Evolutionary conservation across 2,113 vertebrate species (phyloP), one percentile per base, ranked within the genome.

Genomic region (Serilophus lunatus): DNA sequence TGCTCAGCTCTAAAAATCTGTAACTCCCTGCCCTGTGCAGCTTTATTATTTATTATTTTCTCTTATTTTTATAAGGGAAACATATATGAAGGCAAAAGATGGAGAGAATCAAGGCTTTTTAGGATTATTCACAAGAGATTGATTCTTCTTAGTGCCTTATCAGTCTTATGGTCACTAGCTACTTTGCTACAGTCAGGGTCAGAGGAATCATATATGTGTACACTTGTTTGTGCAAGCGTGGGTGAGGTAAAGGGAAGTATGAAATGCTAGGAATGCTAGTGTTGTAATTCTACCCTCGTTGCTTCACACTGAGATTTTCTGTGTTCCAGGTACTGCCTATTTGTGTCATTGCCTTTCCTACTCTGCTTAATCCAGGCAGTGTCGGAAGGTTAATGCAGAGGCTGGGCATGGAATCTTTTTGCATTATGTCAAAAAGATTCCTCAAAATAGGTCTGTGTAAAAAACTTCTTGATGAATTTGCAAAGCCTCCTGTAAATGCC

Each of bases 401-500:
- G 53, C 28, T 80, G 82, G 79, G 57, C 49, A 88, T 10, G 76
- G 88, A 93, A 81, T 74, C 65, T 54, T 94, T 91, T 57, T 81
- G 35, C 29, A 54, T 88, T 75, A 78, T 75, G 57, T 42, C 74
- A 84, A 84, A 74, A 96, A 87, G 86, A 86, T 84, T 91, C 35
- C 70, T 74, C 7, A 51, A 95, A 95, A 93, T 80, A 88, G 6
- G 38, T 60, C 82, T 45, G 53, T 31, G 49, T 35, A 78, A 71
- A 95, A 85, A 90, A 85, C 25, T 82, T 94, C 3, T 6, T 68
- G 78, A 92, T 79, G 82, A 95, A 96, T 97, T 96, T 88, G 88
- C 60, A 95, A 94, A 97, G 80, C 50, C 82, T 95, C 74, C 76
- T 95, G 61, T 92, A 95, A 96, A 96, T 97, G 82, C 88, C 92